Percentiles rank a stretch among this genome's conserved stretches.
phyloP scores from a whole-genome alignment of 2,888 invertebrate genomes.

The Halictus quadricinctus region DNA sequence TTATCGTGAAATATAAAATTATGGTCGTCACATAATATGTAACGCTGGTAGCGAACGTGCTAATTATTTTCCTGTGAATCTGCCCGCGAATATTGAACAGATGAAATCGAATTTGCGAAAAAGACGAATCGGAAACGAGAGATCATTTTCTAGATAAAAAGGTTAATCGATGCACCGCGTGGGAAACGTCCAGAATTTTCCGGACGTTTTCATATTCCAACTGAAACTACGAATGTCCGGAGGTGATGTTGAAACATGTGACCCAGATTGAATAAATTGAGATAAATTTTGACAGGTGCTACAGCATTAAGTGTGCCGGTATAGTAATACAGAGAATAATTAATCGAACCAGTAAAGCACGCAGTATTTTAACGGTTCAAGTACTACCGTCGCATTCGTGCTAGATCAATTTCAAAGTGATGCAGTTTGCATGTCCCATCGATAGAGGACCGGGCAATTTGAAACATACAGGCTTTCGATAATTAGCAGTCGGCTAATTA shows the following conservation, averaged over 20 bases:
- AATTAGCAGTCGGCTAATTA: neutral
- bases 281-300: neutral
- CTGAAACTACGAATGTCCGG: neutral
- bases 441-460: neutral
- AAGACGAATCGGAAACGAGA: neutral
- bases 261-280: neutral
- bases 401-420: neutral
- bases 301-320: neutral
- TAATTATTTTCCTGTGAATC: neutral
- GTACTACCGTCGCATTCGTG: neutral
- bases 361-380: neutral
- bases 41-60: neutral
- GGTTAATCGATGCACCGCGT: neutral
- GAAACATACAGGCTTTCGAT: neutral
- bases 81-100: neutral
- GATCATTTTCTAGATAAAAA: neutral
- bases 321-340: neutral
- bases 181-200: neutral
- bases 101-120: neutral
- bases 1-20: neutral
- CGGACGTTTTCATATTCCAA: neutral
- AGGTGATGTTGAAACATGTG: neutral
- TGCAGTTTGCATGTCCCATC: neutral
- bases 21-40: neutral
- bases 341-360: neutral